Evolutionary conservation across 1,140 invertebrate species (phyloP), one percentile per base, ranked within the genome.

Genomic region (Delia radicum): DNA sequence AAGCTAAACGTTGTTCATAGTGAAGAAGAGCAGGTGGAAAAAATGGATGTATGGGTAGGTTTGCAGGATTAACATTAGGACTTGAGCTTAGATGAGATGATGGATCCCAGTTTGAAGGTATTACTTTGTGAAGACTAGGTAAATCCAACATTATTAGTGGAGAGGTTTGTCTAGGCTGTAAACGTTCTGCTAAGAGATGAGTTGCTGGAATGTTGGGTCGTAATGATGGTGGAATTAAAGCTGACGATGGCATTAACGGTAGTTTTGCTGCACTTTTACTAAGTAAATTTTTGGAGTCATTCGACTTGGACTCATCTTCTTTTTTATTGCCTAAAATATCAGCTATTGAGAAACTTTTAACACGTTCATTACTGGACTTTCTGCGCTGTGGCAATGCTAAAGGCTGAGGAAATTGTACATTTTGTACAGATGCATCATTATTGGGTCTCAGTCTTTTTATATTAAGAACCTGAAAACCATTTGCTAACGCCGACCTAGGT

Each of bases 321-420:
- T 55, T 75, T 10, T 86, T n/a, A n/a, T n/a, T 95, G 91, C 82
- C 93, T 94, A 76, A 96, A 79, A 98, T 97, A 88, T 98, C 96
- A 79, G 94, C 89, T 74, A 98, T 98, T 69, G 94, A 95, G 87
- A 98, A 98, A 79, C 94, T 96, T 83, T 95, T 95, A 29, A 96
- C 93, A 13, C 93, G 92, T 15, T 84, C 79, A 12, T 78, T 71
- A 67, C 69, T 75, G 3, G 75, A 69, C 55, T 71, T 77, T 72
- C 77, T 78, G 15, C 75, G 55, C 63, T 75, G 2, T 84, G 80
- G 28, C 12, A 73, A 26, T 28, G 62, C 28, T 73, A 29, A 26
- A 13, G 55, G 61, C 26, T 26, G 69, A 27, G 37, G 61, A 15
- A 61, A 73, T 73, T 73, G 6, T 26, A 28, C 4, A 15, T 7